Evolutionary conservation across 2,113 vertebrate genomes (phyloP), one percentile per base, ranked within the genome.

Genomic region (Coptodon rendalli): DNA sequence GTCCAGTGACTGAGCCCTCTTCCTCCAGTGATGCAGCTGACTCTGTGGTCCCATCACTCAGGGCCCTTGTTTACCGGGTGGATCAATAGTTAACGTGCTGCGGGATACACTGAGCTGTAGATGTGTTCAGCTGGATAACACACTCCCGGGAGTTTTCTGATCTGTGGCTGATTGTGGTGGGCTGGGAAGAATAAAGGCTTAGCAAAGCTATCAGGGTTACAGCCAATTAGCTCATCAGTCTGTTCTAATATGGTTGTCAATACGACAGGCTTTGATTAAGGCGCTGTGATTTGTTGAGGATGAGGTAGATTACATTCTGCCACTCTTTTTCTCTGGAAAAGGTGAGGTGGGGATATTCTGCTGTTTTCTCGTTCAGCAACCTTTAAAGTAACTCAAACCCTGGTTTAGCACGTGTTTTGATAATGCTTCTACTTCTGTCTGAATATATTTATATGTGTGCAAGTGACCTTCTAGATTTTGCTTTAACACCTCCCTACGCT

Each of bases 81-180:
- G 92, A 95, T 96, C 95, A 52, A 96, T 96, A 94, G 86, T 85
- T 85, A 92, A 93, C 92, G 88, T 90, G 92, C 88, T 38, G 88
- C 66, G 31, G 91, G 85, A 92, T 89, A 89, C 82, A 88, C 78
- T 85, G 45, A 87, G 85, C 84, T 84, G 89, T 84, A 82, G 83
- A 93, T 88, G 52, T 88, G 56, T 63, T 82, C 82, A 43, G 82
- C 81, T 53, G 89, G 82, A 90, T 90, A 90, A 91, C 63, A 90
- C 82, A 93, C 78, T 57, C 87, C 59, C 81, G 56, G 87, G 86
- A 78, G 71, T 84, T 84, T 86, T 54, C 78, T 85, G 66, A 59
- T 88, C 79, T 16, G 13, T 27, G 84, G 87, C 82, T 84, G 81
- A 89, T 87, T 80, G 57, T 59, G 17, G 71, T 80, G 88, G 88